Evolutionary conservation across 2,888 invertebrate genomes (phyloP), one percentile per base, ranked within the genome.

Genomic region (Galeruca laticollis): DNA sequence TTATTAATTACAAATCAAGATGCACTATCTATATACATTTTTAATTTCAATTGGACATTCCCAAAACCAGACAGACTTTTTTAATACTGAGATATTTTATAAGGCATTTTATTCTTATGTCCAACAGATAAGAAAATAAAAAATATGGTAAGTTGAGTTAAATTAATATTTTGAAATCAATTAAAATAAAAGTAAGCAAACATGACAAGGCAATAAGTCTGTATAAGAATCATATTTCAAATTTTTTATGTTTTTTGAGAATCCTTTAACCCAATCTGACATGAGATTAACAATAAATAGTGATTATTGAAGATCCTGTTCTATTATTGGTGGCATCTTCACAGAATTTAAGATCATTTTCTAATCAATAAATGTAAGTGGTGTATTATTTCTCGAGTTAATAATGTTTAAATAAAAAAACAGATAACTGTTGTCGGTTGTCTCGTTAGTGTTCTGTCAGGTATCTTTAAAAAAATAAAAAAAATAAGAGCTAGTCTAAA

Each of bases 391-490:
- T 47, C 18, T 8, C 8, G 6, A 15, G 8, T 15, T 18, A 43
- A 9, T 47, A 9, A 18, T 15, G 18, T 47, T 47, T 18, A n/a
- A 47, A 18, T 15, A 3, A 47, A 47, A 47, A 47, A 47, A 2
- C 15, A 47, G 47, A 10, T 47, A 18, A 47, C 18, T 47, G 18
- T 47, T 37, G n/a, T 9, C 10, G n/a, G 1, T 47, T 47, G 18
- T 18, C 10, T 47, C 18, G 18, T 15, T 47, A 47, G 18, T 54
- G 15, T 54, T 61, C 15, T 15, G 26, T 54, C 54, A n/a, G 31
- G 31, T 54, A 31, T 54, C 31, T 10, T 26, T 54, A 31, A 31
- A 52, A 49, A 26, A 54, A 31, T 5, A 31, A 54, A 54, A 54
- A n/a, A n/a, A n/a, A n/a, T n/a, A n/a, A n/a, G 26, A 54, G 13